A percentile compares a stretch with the other conserved stretches of the same genome.
Conservation (phyloP, 2,797 vertebrate genomes). For the Eutrigla gurnardus region DNA sequence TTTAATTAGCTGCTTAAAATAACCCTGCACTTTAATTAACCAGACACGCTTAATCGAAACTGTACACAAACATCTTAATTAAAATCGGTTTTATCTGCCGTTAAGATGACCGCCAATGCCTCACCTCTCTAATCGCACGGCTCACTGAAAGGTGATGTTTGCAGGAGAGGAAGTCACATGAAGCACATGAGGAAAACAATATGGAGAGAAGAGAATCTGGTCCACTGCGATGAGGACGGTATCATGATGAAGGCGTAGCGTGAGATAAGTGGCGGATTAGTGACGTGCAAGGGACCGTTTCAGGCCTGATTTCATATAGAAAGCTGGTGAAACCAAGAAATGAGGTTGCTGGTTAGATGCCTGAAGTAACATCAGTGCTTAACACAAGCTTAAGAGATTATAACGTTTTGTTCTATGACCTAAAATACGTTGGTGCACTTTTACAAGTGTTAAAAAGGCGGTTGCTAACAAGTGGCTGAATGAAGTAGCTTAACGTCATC, state of each 20-base stretch:
- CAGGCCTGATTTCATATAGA: too few species aligned
- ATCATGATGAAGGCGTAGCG: constrained; percentile 18
- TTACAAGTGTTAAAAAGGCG: background rate
- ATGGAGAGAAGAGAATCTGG: constrained; percentile 11
- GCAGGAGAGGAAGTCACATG: constrained; percentile 29
- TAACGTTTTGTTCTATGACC: background rate
- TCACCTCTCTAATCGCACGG: constrained; percentile 60
- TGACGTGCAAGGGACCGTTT: constrained; percentile 23
- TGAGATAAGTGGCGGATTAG: constrained; percentile 52
- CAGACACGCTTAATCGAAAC: constrained; percentile 69
- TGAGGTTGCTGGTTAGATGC: background rate
- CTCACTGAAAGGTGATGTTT: constrained; percentile 41
- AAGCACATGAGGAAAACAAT: constrained; percentile 13
- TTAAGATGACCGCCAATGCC: constrained; percentile 60
- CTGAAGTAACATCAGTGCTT: background rate
- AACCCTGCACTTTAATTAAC: constrained; percentile 74
- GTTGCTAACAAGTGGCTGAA: background rate
- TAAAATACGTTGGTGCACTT: background rate
- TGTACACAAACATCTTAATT: constrained; percentile 80
- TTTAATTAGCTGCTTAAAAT: constrained; percentile 70
- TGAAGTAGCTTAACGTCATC: background rate
- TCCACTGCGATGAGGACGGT: constrained; percentile 28
- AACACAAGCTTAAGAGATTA: background rate
- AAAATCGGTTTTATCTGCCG: constrained; percentile 72
- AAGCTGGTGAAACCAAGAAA: background rate